These are phyloP conservation scores for Parelbella ahira DNA, from an alignment of 2,888 invertebrate genomes.

Conservation along the genomic window DNA sequence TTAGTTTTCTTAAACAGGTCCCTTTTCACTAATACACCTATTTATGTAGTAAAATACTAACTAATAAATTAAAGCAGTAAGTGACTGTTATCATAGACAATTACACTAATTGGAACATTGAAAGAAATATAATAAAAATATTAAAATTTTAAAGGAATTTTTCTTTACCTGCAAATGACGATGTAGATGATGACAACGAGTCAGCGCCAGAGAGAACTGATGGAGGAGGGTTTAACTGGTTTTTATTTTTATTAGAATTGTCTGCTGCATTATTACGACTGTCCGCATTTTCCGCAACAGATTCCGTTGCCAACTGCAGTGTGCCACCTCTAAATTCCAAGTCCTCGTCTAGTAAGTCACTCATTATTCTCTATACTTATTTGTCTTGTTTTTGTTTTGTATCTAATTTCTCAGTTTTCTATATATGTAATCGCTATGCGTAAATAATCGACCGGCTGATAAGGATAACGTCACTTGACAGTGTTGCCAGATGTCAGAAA, in stretches of 20 bases:
- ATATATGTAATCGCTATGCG: conserved; percentile 34
- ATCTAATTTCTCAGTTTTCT: conserved; percentile 17
- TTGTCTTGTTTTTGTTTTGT: conserved; percentile 1
- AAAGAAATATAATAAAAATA: too few species aligned
- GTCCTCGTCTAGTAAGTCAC: conserved; percentile 77
- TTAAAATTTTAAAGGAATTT: background rate
- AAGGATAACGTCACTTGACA: conserved; percentile 15
- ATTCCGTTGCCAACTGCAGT: conserved; percentile 62
- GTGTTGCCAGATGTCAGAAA: conserved; percentile 5
- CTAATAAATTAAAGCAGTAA: too few species aligned
- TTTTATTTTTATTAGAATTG: conserved; percentile 43
- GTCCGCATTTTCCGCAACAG: conserved; percentile 40
- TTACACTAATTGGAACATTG: too few species aligned
- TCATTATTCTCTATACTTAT: conserved; percentile 41
- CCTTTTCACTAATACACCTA: too few species aligned
- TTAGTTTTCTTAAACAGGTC: too few species aligned
- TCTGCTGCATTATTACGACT: conserved; percentile 42
- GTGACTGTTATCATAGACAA: too few species aligned
- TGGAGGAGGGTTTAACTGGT: conserved; percentile 51
- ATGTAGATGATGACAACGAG: conserved; percentile 66
- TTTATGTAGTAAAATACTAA: too few species aligned
- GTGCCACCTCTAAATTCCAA: conserved; percentile 81
- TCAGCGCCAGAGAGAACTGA: conserved; percentile 72
- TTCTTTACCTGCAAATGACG: conserved; percentile 62
- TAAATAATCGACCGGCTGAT: conserved; percentile 58